A percentile compares a stretch with the other conserved stretches of the same genome.
Conservation (phyloP, 2,888 invertebrate genomes). For the Limnephilus rhombicus region DNA sequence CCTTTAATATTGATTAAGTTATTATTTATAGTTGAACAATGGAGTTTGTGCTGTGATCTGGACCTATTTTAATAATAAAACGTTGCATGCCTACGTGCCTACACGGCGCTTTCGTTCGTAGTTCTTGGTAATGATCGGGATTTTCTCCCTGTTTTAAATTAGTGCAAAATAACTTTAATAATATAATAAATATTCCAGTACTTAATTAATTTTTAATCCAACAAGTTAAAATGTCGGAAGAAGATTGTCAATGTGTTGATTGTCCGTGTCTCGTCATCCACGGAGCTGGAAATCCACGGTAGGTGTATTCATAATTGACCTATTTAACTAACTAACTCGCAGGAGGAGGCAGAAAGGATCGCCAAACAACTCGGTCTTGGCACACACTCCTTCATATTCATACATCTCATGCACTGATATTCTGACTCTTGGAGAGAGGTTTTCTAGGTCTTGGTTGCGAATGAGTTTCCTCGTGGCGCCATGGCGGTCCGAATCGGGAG, state of each 20-base stretch:
- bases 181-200: not conserved
- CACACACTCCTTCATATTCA: too few relatives aligned
- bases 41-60: not conserved
- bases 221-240: not conserved
- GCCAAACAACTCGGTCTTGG: too few relatives aligned
- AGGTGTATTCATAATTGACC: not conserved
- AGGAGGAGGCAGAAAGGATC: too few relatives aligned
- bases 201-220: not conserved
- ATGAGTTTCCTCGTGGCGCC: too few relatives aligned
- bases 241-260: not conserved
- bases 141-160: not conserved
- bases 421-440: too few relatives aligned
- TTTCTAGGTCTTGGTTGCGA: too few relatives aligned
- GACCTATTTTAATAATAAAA: not conserved
- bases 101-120: too few relatives aligned
- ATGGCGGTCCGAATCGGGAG: too few relatives aligned
- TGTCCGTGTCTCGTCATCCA: not conserved
- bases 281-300: not conserved
- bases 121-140: too few relatives aligned
- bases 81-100: too few relatives aligned
- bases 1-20: not conserved
- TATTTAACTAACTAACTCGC: not conserved
- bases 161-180: not conserved
- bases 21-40: not conserved
- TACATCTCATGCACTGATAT: too few relatives aligned